Evolutionary conservation across 2,888 invertebrate genomes (phyloP).

Genomic region (Prosopocoilus inquinatus): DNA sequence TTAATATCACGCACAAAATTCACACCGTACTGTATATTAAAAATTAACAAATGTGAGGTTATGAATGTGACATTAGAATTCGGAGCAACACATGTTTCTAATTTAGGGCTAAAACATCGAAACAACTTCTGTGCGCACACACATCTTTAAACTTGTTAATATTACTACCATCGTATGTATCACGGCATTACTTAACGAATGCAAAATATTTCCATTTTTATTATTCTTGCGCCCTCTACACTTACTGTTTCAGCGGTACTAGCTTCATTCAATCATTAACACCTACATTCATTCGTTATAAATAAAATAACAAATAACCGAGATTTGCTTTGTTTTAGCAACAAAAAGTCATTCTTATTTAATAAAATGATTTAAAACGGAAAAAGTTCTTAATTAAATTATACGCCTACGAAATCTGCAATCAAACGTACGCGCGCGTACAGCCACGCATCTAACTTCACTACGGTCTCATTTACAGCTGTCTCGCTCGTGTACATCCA

Average conservation of each 20-base stretch:
- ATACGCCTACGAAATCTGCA: too few species aligned
- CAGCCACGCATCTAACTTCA: too few species aligned
- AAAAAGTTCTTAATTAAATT: too few species aligned
- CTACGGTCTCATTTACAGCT: too few species aligned
- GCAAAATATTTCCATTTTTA: neutral
- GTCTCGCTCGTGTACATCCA: too few species aligned
- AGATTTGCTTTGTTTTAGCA: too few species aligned
- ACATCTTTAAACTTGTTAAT: neutral
- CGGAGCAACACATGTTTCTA: neutral
- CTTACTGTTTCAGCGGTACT: neutral
- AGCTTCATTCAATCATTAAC: too few species aligned
- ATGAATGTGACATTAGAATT: neutral
- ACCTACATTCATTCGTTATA: too few species aligned
- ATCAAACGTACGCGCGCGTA: too few species aligned
- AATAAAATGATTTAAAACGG: too few species aligned
- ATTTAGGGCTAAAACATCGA: neutral
- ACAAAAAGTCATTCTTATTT: too few species aligned
- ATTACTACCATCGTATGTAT: neutral
- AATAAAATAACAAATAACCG: too few species aligned
- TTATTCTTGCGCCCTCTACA: neutral
- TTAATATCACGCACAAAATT: neutral
- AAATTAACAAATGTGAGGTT: neutral
- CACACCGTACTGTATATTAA: neutral
- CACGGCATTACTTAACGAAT: neutral
- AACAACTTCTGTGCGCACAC: neutral